A percentile compares a stretch with the other conserved stretches of the same genome.
Evolutionary conservation across 1,140 invertebrate species (phyloP).

Genomic region (Xylocopa sonorina): DNA sequence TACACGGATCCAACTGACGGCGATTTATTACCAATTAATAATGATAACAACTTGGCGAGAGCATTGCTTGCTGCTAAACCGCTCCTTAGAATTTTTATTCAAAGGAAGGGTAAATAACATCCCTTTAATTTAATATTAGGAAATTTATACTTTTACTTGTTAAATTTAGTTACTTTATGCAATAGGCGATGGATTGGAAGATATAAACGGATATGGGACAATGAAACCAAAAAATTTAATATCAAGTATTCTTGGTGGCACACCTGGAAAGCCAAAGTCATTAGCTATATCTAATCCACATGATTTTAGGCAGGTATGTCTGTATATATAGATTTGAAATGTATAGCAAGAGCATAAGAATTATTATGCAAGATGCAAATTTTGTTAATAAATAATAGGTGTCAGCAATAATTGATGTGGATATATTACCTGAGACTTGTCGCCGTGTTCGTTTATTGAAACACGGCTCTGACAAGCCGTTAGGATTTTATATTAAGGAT

Average conservation of each 20-base stretch:
- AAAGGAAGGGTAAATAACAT: constrained; percentile 95
- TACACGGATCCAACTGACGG: constrained; percentile 98
- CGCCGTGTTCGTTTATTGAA: constrained; percentile 97
- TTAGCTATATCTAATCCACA: constrained; percentile 97
- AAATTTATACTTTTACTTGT: not conserved
- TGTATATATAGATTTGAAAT: not conserved
- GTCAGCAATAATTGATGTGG: constrained; percentile 99
- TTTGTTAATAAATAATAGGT: constrained; percentile 83
- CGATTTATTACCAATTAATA: constrained; percentile 98
- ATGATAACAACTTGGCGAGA: constrained; percentile 96
- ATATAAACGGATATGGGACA: constrained; percentile 92
- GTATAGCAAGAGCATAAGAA: too few species aligned
- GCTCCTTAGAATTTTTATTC: constrained; percentile 94
- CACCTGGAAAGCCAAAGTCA: constrained; percentile 91
- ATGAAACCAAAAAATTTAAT: constrained; percentile 91
- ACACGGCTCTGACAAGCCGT: constrained; percentile 97
- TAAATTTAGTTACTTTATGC: not conserved
- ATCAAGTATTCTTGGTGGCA: constrained; percentile 90
- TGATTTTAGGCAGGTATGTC: constrained; percentile 95
- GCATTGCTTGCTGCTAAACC: constrained; percentile 93
- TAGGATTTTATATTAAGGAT: constrained; percentile 98
- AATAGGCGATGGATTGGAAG: constrained; percentile 90
- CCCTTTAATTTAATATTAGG: not conserved
- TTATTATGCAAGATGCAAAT: constrained; percentile 20
- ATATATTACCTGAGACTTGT: constrained; percentile 98